These are phyloP conservation scores for Cyanocitta stelleri DNA, from an alignment of 2,113 vertebrate species.

Conservation along the genomic window DNA sequence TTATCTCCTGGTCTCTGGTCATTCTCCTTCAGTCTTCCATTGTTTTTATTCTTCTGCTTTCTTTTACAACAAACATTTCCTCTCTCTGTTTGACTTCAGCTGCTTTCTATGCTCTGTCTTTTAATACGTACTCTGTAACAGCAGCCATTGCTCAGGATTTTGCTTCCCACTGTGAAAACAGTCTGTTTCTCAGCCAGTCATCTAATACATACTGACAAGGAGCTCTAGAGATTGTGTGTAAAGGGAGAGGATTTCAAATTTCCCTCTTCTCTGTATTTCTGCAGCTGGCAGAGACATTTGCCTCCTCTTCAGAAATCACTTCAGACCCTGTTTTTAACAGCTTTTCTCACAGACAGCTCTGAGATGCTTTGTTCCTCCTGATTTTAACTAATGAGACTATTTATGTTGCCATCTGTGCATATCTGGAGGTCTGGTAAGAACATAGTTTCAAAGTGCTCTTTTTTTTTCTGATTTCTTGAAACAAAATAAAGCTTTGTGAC, in stretches of 20 bases:
- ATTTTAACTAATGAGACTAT: constrained; percentile 12
- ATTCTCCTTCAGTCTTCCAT: neutral
- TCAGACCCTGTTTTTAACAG: neutral
- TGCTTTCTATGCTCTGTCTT: neutral
- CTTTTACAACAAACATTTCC: neutral
- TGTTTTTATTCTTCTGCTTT: neutral
- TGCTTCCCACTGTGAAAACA: neutral
- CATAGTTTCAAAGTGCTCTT: neutral
- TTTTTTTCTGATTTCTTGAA: neutral
- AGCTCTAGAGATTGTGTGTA: neutral
- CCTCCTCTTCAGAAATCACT: constrained; percentile 7
- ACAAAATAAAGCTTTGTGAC: neutral
- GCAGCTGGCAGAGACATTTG: constrained; percentile 1
- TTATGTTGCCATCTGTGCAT: neutral
- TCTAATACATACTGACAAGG: neutral
- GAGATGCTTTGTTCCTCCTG: neutral
- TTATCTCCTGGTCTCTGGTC: neutral
- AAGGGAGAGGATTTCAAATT: constrained; percentile 25
- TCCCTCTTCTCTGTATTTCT: constrained; percentile 33
- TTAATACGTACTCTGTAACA: neutral
- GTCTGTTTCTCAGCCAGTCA: neutral
- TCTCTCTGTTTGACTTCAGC: neutral
- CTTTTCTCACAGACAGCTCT: neutral
- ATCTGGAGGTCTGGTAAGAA: neutral
- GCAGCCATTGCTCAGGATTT: neutral